These are phyloP conservation scores for Semnornis frantzii DNA, from an alignment of 2,113 vertebrate genomes.

Conservation along the genomic window DNA sequence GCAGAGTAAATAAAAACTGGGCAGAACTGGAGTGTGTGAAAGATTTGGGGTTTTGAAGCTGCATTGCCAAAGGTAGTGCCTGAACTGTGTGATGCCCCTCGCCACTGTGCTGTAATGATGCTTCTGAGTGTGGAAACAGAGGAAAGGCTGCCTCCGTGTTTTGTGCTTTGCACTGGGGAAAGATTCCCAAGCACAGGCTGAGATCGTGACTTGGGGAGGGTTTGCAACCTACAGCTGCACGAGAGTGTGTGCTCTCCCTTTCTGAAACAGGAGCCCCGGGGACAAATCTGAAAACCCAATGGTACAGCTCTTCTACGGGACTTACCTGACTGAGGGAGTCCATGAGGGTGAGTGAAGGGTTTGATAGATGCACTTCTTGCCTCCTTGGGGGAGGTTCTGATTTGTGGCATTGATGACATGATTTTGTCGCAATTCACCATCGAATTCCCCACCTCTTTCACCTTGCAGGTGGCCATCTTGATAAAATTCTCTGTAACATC, in stretches of 20 bases:
- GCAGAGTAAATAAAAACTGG: neutral
- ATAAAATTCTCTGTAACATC: neutral
- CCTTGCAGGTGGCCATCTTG: neutral
- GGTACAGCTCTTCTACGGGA: slow-evolving; percentile 97
- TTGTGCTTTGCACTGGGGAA: neutral
- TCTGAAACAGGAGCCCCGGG: slow-evolving; percentile 75
- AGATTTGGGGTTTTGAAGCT: neutral
- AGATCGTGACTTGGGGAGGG: neutral
- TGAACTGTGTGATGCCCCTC: neutral
- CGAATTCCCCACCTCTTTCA: neutral
- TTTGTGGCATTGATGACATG: neutral
- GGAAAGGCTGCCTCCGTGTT: neutral
- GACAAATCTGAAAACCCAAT: slow-evolving; percentile 94
- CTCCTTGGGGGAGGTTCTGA: neutral
- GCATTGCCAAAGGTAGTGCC: neutral
- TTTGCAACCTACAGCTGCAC: neutral
- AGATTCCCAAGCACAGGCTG: neutral
- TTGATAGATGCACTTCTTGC: too few relatives aligned
- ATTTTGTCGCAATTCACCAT: neutral
- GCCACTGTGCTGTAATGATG: neutral
- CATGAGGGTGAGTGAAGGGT: slow-evolving; percentile 83
- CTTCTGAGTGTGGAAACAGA: neutral
- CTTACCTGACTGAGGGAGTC: slow-evolving; percentile 90
- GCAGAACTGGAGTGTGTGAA: neutral
- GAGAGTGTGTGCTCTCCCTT: neutral